Evolutionary conservation across 2,888 invertebrate genomes (phyloP), one percentile per base, ranked within the genome.

Genomic region (Tetranychus truncatus): DNA sequence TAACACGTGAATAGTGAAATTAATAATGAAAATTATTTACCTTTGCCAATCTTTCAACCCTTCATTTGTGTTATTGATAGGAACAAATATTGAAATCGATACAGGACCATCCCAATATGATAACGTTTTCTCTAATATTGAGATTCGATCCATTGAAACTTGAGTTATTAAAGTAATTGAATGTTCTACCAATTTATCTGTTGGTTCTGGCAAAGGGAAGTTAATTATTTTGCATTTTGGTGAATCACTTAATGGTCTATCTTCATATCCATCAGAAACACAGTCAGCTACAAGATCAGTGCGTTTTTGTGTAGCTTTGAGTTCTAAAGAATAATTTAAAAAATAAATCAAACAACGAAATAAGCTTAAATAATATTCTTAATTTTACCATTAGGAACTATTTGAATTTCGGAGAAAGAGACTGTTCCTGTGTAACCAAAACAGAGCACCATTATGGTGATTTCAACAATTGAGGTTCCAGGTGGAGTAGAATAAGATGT

Each of bases 91-190:
- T 0, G 78, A 77, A 66, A 79, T 74, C 6, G 79, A 79, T 24
- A 79, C 77, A 7, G 79, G 79, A 34, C 78, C 78, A 20, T 75
- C 74, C 79, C 79, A 79, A 46, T 76, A 74, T 18, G 74, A 75
- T 44, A 79, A 72, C 65, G 78, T 79, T 71, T 78, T 76, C 75
- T 79, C 78, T 11, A 79, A 75, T 74, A 77, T 72, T 45, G 77
- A 73, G 65, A 79, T 66, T 75, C 79, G 77, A 73, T 79, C 79
- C 79, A 79, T 79, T 18, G 79, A 79, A 45, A 79, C 76, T 75
- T 79, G 79, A 24, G 78, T 79, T 18, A 79, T 78, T 34, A 79
- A 44, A 1, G 74, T 74, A n/a, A 74, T 66, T 1, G n/a, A n/a
- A 45, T 20, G 69, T 20, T 55, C 55, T 2, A 1, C 2, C 1